A percentile compares a stretch with the other conserved stretches of the same genome.
These are phyloP conservation scores for Pristis pectinata DNA, from an alignment of 2,797 vertebrate species.

Conservation along the genomic window DNA sequence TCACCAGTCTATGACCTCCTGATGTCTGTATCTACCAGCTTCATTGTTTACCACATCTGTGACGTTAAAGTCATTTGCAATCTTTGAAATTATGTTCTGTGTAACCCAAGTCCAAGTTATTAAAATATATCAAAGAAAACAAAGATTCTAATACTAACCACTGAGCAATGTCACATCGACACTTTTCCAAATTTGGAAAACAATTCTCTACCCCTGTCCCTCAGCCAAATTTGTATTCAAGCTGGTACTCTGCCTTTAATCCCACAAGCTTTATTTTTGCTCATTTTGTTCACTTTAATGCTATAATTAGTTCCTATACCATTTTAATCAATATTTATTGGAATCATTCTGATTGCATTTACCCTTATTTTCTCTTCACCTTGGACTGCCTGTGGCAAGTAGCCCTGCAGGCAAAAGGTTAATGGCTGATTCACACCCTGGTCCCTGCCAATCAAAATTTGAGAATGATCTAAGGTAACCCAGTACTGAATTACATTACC, in stretches of 20 bases:
- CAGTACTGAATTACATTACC: background rate
- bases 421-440: background rate
- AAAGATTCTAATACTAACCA: background rate
- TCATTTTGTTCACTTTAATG: background rate
- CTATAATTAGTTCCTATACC: background rate
- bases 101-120: background rate
- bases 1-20: background rate
- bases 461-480: background rate
- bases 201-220: background rate
- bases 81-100: background rate
- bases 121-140: background rate
- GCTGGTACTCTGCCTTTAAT: background rate
- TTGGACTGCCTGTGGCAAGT: background rate
- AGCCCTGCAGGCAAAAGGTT: background rate
- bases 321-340: background rate
- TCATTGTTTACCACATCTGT: background rate
- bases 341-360: background rate
- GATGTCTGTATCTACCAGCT: background rate
- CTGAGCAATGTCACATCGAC: background rate
- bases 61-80: background rate
- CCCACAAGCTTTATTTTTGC: background rate
- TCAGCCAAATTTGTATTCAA: background rate
- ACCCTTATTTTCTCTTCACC: background rate
- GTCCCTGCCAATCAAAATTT: background rate
- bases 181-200: background rate